Evolutionary conservation across 1,140 invertebrate species (phyloP).

Genomic region (Leptestheria dahalacensis): DNA sequence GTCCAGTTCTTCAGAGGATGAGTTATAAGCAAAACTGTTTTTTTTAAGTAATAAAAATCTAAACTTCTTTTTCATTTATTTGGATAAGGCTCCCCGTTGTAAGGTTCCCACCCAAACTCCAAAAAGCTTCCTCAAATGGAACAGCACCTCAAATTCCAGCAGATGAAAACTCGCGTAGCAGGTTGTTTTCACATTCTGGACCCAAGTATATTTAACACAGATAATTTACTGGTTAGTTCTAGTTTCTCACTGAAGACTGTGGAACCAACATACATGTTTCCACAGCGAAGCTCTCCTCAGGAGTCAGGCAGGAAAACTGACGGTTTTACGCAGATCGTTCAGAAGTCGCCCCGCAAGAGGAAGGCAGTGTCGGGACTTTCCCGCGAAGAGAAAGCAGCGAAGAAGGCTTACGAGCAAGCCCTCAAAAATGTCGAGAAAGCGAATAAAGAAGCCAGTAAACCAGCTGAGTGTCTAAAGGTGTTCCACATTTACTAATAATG

Average conservation of each 20-base stretch:
- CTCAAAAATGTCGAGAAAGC: not conserved
- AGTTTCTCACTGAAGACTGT: too few species aligned
- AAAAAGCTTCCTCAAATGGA: too few species aligned
- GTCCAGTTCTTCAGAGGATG: not conserved
- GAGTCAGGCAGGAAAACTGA: not conserved
- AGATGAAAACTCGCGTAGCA: too few species aligned
- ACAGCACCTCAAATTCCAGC: too few species aligned
- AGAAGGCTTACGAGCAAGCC: not conserved
- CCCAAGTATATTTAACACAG: too few species aligned
- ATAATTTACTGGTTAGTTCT: too few species aligned
- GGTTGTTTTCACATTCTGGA: too few species aligned
- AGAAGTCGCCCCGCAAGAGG: not conserved
- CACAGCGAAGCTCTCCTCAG: too few species aligned
- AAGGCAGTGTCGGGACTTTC: not conserved
- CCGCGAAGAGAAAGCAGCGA: not conserved
- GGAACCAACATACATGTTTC: too few species aligned
- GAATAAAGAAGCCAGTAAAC: not conserved
- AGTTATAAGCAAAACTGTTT: not conserved
- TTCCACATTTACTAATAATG: not conserved
- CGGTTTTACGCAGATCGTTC: not conserved
- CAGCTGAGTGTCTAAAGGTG: not conserved
- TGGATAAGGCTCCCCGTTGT: not conserved
- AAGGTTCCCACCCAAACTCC: too few species aligned
- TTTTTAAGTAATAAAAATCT: not conserved
- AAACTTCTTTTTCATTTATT: not conserved